Conservation (phyloP, 1,140 invertebrate genomes). For the Gonioctena quinquepunctata region DNA sequence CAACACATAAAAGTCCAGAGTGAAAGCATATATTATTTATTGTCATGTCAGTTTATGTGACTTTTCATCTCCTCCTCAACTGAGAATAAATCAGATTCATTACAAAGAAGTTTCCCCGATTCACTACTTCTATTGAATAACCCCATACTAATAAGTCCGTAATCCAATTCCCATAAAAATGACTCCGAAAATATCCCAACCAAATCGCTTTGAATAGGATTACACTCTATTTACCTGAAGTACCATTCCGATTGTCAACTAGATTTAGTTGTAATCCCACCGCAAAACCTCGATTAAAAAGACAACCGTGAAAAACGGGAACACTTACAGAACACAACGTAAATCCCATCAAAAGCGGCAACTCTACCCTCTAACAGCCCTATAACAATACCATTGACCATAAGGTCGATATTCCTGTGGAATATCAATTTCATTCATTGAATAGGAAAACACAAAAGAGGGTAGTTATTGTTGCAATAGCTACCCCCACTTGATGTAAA, state of each 20-base stretch:
- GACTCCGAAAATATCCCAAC: no score
- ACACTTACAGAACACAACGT: conserved; percentile 35
- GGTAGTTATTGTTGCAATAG: conserved; percentile 50
- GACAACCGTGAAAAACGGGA: conserved; percentile 54
- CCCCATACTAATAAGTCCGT: no score
- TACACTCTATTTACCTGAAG: background rate
- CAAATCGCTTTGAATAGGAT: background rate
- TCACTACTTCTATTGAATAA: no score
- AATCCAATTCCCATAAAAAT: no score
- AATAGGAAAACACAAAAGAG: conserved; percentile 42
- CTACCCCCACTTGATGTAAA: conserved; percentile 49
- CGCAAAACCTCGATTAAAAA: conserved; percentile 43
- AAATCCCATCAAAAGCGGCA: conserved; percentile 28
- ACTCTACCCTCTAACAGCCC: conserved; percentile 38
- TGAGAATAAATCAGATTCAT: no score
- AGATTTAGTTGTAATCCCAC: conserved; percentile 39
- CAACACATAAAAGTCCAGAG: no score
- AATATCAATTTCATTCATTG: conserved; percentile 51
- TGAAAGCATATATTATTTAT: no score
- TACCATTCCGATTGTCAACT: background rate
- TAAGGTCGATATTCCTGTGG: conserved; percentile 40
- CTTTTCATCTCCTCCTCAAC: no score
- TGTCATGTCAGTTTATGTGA: no score
- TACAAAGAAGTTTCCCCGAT: no score
- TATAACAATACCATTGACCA: conserved; percentile 32